Conservation (phyloP, 2,888 invertebrate genomes). For the Linnaemya vulpina region DNA sequence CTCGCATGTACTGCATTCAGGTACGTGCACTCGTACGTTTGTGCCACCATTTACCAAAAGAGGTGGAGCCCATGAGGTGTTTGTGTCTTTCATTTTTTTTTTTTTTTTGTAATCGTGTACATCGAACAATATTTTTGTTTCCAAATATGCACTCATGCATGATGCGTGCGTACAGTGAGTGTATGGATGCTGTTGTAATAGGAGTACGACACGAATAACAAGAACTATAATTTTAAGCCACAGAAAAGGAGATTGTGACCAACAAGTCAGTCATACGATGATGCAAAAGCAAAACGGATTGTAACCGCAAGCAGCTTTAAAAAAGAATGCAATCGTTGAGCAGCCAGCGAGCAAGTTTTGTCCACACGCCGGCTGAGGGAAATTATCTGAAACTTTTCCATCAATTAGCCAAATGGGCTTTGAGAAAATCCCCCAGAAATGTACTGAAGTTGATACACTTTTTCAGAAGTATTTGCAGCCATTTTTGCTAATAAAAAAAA, state of each 20-base stretch:
- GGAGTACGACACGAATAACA: constrained; percentile 65
- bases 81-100: constrained; percentile 19
- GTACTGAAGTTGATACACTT: no score
- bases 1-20: constrained; percentile 28
- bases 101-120: constrained; percentile 17
- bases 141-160: constrained; percentile 65
- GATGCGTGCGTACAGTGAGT: constrained; percentile 61
- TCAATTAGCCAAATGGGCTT: no score
- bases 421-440: no score
- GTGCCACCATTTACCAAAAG: constrained; percentile 63
- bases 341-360: no score
- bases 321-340: constrained; percentile 22
- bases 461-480: no score
- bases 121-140: constrained; percentile 29
- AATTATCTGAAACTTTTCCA: no score
- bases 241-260: constrained; percentile 40
- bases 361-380: no score
- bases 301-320: neutral
- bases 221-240: constrained; percentile 61
- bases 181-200: constrained; percentile 62
- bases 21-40: constrained; percentile 30
- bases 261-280: constrained; percentile 23
- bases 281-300: neutral
- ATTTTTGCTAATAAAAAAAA: no score
- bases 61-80: constrained; percentile 69